Conservation (phyloP, 1,140 invertebrate species). For the Thereuonema tuberculata region DNA sequence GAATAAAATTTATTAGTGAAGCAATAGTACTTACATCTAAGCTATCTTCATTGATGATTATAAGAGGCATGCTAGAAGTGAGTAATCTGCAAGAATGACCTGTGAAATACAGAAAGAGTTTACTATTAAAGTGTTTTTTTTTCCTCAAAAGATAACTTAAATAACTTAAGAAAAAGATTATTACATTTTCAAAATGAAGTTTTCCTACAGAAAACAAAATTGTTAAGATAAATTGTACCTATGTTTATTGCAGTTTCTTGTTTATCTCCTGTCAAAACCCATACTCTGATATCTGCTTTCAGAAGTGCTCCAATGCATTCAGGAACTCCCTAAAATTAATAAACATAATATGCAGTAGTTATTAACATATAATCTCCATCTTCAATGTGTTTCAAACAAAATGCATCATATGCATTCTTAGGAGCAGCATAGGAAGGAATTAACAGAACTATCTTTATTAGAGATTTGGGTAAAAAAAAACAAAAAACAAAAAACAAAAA, state of each 20-base stretch:
- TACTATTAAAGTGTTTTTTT: background rate
- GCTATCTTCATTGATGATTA: constrained; percentile 84
- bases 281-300: constrained; percentile 84
- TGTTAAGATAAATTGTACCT: constrained; percentile 37
- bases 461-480: no score
- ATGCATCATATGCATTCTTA: constrained; percentile 4
- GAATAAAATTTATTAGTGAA: no score
- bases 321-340: constrained; percentile 44
- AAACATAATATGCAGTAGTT: no score
- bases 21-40: constrained; percentile 73
- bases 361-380: constrained; percentile 3
- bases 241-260: constrained; percentile 99
- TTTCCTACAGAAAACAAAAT: no score
- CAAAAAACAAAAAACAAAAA: no score
- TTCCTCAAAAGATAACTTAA: background rate
- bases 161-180: no score
- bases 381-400: background rate
- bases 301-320: constrained; percentile 82
- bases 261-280: constrained; percentile 98
- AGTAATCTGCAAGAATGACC: constrained; percentile 84
- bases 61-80: constrained; percentile 65
- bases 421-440: constrained; percentile 10
- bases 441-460: no score
- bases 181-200: no score
- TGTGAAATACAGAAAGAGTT: constrained; percentile 12